These are phyloP conservation scores for Amiota minor DNA, from an alignment of 2,888 invertebrate species.

Conservation along the genomic window DNA sequence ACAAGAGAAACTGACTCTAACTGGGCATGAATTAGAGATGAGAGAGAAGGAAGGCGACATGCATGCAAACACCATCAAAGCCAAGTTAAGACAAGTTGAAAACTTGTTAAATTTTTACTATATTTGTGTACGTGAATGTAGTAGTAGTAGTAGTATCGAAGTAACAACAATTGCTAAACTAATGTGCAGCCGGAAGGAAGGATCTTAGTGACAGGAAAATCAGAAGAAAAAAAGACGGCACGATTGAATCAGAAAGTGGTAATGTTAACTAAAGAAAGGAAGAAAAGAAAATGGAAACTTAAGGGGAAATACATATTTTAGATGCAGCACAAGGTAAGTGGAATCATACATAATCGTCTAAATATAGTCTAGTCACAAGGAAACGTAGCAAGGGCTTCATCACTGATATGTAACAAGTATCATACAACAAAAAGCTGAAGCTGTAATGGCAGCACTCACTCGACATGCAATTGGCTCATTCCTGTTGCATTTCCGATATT, in stretches of 20 bases:
- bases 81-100: conserved; percentile 30
- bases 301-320: too few relatives aligned
- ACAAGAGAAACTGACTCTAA: background rate
- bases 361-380: background rate
- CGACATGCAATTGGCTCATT: conserved; percentile 26
- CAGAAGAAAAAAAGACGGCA: background rate
- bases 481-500: conserved; percentile 15
- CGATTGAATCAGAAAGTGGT: too few relatives aligned
- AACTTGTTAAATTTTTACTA: conserved; percentile 31
- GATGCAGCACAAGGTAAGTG: too few relatives aligned
- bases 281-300: too few relatives aligned
- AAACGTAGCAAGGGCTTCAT: background rate
- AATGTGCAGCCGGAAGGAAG: conserved; percentile 9
- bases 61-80: conserved; percentile 25
- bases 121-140: background rate
- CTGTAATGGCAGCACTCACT: background rate
- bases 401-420: too few relatives aligned
- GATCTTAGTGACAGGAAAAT: conserved; percentile 1
- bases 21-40: background rate
- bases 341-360: background rate
- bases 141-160: too few relatives aligned
- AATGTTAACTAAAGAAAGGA: too few relatives aligned
- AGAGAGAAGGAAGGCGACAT: conserved; percentile 1
- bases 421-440: conserved; percentile 1
- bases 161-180: background rate